Evolutionary conservation across 2,797 vertebrate species (phyloP).

Genomic region (Leptodactylus fallax): DNA sequence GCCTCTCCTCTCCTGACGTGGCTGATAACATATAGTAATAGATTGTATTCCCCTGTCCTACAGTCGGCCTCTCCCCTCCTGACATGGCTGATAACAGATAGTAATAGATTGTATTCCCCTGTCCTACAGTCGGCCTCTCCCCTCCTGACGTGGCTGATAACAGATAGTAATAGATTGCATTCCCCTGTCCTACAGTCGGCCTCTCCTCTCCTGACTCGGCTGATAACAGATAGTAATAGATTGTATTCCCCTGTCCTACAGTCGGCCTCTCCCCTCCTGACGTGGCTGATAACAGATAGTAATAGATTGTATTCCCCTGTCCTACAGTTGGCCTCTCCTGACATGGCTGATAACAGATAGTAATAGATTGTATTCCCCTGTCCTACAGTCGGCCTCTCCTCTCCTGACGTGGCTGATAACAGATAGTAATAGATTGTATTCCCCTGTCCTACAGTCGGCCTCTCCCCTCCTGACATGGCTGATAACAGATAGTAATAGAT

Average conservation of each 20-base stretch:
- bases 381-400: too few relatives aligned
- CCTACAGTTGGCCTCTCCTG: neutral
- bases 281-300: neutral
- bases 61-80: neutral
- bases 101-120: neutral
- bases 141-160: neutral
- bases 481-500: too few relatives aligned
- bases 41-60: neutral
- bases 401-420: neutral
- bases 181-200: too few relatives aligned
- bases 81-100: neutral
- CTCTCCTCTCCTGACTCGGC: too few relatives aligned
- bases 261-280: neutral
- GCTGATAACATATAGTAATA: neutral
- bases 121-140: too few relatives aligned
- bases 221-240: neutral
- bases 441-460: neutral
- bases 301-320: neutral
- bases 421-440: neutral
- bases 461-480: neutral
- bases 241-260: neutral
- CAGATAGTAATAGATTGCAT: neutral
- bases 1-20: too few relatives aligned
- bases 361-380: neutral
- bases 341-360: neutral